phyloP scores from a whole-genome alignment of 2,888 invertebrate species.

The Omphaloscelis lunosa region DNA sequence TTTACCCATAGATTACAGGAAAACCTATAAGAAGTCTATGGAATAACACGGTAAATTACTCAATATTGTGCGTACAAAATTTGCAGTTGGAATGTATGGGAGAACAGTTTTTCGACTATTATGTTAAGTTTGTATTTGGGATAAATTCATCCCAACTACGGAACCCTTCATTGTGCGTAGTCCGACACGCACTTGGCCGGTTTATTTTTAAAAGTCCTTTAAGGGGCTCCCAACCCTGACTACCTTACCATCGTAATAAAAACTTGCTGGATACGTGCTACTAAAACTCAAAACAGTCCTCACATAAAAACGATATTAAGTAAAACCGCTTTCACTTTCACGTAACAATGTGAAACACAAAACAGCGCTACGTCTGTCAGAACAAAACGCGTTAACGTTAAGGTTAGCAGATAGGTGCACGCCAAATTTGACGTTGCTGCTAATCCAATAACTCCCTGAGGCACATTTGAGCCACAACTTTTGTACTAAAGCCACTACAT shows the following conservation, averaged over 20 bases:
- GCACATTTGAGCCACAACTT: slow-evolving; percentile 50
- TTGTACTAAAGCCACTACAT: slow-evolving; percentile 32
- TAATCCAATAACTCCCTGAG: slow-evolving; percentile 62
- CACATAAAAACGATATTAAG: slow-evolving; percentile 21
- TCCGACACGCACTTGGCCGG: no score
- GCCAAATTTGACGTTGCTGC: slow-evolving; percentile 62
- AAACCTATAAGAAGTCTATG: no score
- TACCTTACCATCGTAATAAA: neutral
- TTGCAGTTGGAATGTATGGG: no score
- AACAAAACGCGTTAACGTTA: slow-evolving; percentile 37
- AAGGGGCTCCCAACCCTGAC: no score
- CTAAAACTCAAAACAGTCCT: slow-evolving; percentile 1
- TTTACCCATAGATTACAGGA: no score
- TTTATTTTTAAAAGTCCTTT: no score
- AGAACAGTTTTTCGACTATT: no score
- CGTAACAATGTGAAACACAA: slow-evolving; percentile 14
- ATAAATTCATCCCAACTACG: no score
- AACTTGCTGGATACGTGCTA: neutral
- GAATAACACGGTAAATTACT: no score
- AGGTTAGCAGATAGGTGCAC: slow-evolving; percentile 42
- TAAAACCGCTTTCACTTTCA: slow-evolving; percentile 18
- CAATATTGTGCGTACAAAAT: no score
- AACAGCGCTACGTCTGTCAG: neutral
- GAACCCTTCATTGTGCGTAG: no score
- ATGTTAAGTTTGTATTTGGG: no score